Evolutionary conservation across 1,140 invertebrate species (phyloP), one percentile per base, ranked within the genome.

Genomic region (Agrypnia vestita): DNA sequence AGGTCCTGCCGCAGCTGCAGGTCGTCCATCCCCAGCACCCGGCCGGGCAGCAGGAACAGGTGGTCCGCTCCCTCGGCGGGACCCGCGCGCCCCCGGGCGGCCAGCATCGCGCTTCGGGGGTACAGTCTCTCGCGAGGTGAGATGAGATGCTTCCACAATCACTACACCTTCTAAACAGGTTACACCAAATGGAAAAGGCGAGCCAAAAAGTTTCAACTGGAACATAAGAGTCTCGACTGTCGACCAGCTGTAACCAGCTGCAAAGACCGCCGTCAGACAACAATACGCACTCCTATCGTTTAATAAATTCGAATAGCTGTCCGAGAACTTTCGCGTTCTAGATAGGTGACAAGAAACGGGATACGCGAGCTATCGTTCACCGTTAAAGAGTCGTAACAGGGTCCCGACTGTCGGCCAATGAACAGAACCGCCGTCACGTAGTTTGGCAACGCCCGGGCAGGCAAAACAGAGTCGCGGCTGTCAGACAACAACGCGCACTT

Each of bases 11-110:
- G 85, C 67, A 92, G 86, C 76, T 90, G 89, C 11, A 88, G 88
- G 78, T 89, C 91, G 85, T 92, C 91, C 91, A 92, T 92, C 74
- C 86, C 86, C n/a, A 92, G 87, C 7, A 91, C 91, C n/a, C 91
- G 84, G 83, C 91, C 90, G 0, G 91, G 91, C 76, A 92, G 82
- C 49, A 92, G 86, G 79, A 92, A 91, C 71, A 92, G 87, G 80
- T 92, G 91, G 84, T 92, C 91, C 82, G 91, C 90, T 73, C 90
- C 91, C 84, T 91, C 91, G 69, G 89, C 87, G 64, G 90, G 89
- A 59, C 89, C 89, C 81, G 86, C 80, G 86, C 82, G 86, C 84
- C 67, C 85, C 85, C 64, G 85, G 80, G 84, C 85, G 84, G 85
- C 80, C 47, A 83, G 67, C 82, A 83, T 83, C 55, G 10, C n/a